Percentiles rank a stretch among this genome's conserved stretches.
Conservation (phyloP, 2,888 invertebrate genomes). For the Corythucha ciliata region DNA sequence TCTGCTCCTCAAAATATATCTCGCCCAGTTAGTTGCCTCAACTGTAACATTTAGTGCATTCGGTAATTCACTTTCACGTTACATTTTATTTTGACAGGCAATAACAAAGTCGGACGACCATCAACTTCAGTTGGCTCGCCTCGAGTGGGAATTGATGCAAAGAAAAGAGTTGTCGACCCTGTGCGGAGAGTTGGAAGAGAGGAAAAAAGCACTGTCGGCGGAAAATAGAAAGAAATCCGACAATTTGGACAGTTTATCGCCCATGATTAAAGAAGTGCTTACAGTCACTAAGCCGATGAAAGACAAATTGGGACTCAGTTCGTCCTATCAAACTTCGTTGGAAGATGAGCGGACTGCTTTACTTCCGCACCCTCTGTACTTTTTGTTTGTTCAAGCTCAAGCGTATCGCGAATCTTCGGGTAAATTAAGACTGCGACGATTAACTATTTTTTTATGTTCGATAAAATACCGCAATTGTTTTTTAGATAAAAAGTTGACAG, state of each 20-base stretch:
- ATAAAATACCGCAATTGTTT: slow-evolving; percentile 23
- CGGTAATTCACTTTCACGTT: slow-evolving; percentile 5
- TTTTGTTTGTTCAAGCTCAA: slow-evolving; percentile 74
- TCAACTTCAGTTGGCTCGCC: slow-evolving; percentile 68
- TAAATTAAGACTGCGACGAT: slow-evolving; percentile 35
- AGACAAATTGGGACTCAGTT: slow-evolving; percentile 60
- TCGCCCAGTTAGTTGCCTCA: slow-evolving; percentile 49
- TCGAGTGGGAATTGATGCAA: slow-evolving; percentile 87
- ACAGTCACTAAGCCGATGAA: slow-evolving; percentile 80
- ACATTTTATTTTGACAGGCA: slow-evolving; percentile 44
- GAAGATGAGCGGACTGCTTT: slow-evolving; percentile 43
- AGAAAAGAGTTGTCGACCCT: slow-evolving; percentile 70
- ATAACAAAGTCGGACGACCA: slow-evolving; percentile 62
- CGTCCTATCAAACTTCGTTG: slow-evolving; percentile 7
- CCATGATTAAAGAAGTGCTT: slow-evolving; percentile 61
- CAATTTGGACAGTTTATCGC: slow-evolving; percentile 69
- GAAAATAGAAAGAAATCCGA: slow-evolving; percentile 66
- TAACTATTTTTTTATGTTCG: too few species aligned
- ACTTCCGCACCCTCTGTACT: slow-evolving; percentile 72
- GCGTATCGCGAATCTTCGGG: slow-evolving; percentile 73
- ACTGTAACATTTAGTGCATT: not conserved
- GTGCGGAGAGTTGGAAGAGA: slow-evolving; percentile 62
- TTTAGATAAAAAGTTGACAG: slow-evolving; percentile 42
- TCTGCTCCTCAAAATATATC: slow-evolving; percentile 64
- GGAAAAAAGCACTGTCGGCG: slow-evolving; percentile 64